A percentile compares a stretch with the other conserved stretches of the same genome.
Evolutionary conservation across 2,888 invertebrate species (phyloP).

Genomic region (Heliconius ethilla): DNA sequence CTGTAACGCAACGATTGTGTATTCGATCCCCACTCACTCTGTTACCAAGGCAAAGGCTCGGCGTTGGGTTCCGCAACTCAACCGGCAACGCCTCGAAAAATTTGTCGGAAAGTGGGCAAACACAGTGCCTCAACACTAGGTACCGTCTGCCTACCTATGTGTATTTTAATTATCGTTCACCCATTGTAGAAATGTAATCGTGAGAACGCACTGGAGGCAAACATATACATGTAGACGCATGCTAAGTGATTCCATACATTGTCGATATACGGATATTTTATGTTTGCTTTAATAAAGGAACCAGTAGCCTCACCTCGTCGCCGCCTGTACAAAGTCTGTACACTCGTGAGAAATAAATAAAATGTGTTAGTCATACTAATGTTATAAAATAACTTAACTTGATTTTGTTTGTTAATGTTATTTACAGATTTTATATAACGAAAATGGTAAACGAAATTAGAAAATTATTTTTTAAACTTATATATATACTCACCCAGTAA

Average conservation of each 20-base stretch:
- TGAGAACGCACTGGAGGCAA: slow-evolving; percentile 31
- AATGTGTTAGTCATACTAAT: background rate
- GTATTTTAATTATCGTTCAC: background rate
- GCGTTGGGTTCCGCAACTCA: too few relatives aligned
- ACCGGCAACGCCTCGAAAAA: too few relatives aligned
- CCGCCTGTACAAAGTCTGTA: background rate
- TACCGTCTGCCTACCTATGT: background rate
- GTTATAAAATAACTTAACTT: background rate
- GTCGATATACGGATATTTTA: slow-evolving; percentile 1
- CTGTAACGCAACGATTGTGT: too few relatives aligned
- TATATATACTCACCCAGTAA: too few relatives aligned
- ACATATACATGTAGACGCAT: slow-evolving; percentile 7
- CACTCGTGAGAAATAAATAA: background rate
- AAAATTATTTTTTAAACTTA: too few relatives aligned
- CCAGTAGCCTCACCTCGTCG: background rate
- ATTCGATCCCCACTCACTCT: too few relatives aligned
- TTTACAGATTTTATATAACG: background rate
- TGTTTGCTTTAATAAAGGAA: slow-evolving; percentile 19
- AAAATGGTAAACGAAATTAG: background rate
- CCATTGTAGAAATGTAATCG: slow-evolving; percentile 13
- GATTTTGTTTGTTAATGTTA: background rate
- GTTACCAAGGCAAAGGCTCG: too few relatives aligned
- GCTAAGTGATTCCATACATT: slow-evolving; percentile 36
- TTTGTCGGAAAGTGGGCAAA: too few relatives aligned
- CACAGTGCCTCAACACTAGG: background rate